phyloP scores from a whole-genome alignment of 2,888 invertebrate genomes.

The Ephialtes manifestator region DNA sequence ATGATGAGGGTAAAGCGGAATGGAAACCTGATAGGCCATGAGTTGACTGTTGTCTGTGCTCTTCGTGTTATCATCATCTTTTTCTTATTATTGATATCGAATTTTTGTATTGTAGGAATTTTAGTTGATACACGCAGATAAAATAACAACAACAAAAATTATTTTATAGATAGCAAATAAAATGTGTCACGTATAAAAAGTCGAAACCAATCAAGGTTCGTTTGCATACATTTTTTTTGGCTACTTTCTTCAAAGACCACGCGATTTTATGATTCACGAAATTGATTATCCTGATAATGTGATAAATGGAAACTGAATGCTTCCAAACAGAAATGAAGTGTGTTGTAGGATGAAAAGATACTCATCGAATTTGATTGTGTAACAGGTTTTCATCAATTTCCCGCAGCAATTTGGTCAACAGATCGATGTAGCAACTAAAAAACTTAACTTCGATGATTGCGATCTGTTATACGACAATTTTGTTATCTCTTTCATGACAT shows the following conservation, averaged over 20 bases:
- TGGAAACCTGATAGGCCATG: neutral
- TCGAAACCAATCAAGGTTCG: too few species aligned
- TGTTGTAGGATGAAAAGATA: neutral
- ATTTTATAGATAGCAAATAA: too few species aligned
- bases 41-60: neutral
- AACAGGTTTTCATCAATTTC: neutral
- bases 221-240: too few species aligned
- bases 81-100: neutral
- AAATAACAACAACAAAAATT: neutral
- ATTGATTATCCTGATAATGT: neutral
- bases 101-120: neutral
- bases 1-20: neutral
- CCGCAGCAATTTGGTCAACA: neutral
- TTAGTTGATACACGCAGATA: neutral
- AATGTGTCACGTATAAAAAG: too few species aligned
- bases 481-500: neutral
- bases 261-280: neutral
- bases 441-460: neutral
- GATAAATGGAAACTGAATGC: neutral
- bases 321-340: neutral
- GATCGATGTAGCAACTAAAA: neutral
- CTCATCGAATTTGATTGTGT: neutral
- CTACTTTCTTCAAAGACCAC: neutral
- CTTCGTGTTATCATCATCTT: neutral
- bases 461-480: neutral